Percentiles rank a stretch among this genome's conserved stretches.
Evolutionary conservation across 2,797 vertebrate species (phyloP).

Genomic region (Mormyrus hasselquistii): DNA sequence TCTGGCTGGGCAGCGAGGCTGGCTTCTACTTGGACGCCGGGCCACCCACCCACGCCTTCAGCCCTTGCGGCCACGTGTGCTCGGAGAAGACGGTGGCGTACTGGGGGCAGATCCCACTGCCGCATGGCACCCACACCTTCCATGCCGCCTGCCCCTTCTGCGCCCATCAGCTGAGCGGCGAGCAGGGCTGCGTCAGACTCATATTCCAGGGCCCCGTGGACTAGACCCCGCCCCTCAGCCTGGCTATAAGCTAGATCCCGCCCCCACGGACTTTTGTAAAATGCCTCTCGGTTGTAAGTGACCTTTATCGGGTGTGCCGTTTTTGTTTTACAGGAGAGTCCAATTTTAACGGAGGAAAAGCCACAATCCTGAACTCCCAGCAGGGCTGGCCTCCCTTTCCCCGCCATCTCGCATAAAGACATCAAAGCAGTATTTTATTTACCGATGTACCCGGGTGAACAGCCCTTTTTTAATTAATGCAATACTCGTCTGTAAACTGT

Average conservation of each 20-base stretch:
- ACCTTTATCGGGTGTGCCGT: constrained; percentile 18
- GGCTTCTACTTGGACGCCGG: constrained; percentile 87
- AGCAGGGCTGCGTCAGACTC: constrained; percentile 76
- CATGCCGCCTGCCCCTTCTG: constrained; percentile 90
- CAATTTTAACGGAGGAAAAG: constrained; percentile 15
- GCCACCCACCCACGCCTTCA: constrained; percentile 82
- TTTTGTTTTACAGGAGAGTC: constrained; percentile 15
- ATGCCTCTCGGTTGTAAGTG: constrained; percentile 14
- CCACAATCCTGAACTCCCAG: neutral
- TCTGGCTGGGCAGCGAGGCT: constrained; percentile 88
- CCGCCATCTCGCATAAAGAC: neutral
- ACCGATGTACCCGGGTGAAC: neutral
- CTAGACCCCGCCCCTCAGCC: constrained; percentile 24
- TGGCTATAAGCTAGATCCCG: neutral
- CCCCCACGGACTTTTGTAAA: neutral
- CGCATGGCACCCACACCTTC: constrained; percentile 82
- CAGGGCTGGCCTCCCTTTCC: neutral
- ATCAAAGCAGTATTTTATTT: constrained; percentile 23
- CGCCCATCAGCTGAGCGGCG: constrained; percentile 75
- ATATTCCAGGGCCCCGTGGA: constrained; percentile 92
- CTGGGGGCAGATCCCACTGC: constrained; percentile 85
- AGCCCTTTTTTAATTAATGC: constrained; percentile 14
- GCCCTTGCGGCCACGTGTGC: constrained; percentile 88
- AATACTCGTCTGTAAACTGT: constrained; percentile 15
- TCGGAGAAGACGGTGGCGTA: constrained; percentile 83